These are phyloP conservation scores for Protophormia terraenovae DNA, from an alignment of 2,888 invertebrate genomes.

Conservation along the genomic window DNA sequence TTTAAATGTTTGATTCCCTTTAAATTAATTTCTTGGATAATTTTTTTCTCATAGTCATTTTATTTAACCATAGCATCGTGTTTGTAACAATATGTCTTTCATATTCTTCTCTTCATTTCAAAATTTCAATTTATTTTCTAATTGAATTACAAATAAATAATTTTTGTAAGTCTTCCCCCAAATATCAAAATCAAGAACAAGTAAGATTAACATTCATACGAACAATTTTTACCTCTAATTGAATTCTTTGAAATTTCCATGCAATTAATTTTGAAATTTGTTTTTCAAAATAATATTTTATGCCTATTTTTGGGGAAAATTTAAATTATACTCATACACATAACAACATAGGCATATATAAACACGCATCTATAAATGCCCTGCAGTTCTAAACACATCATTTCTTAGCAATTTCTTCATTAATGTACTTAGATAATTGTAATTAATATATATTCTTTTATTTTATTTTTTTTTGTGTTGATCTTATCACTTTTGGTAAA, in stretches of 20 bases:
- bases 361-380: too few species aligned
- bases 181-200: background rate
- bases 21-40: too few species aligned
- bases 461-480: too few species aligned
- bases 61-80: too few species aligned
- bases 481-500: too few species aligned
- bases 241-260: slow-evolving; percentile 44
- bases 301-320: slow-evolving; percentile 52
- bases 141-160: slow-evolving; percentile 32
- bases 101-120: background rate
- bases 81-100: background rate
- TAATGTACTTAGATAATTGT: too few species aligned
- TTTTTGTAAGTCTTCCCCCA: background rate
- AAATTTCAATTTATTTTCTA: slow-evolving; percentile 25
- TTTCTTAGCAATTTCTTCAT: too few species aligned
- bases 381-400: too few species aligned
- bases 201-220: background rate
- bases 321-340: slow-evolving; percentile 13
- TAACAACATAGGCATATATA: background rate
- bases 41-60: too few species aligned
- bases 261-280: slow-evolving; percentile 50
- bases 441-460: too few species aligned
- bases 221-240: slow-evolving; percentile 2
- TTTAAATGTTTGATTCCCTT: too few species aligned
- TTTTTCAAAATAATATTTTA: slow-evolving; percentile 19